Evolutionary conservation across 35 echinoderm and acorn worm species (phyloP), one percentile per base, ranked within the genome.

Genomic region (Heliocidaris tuberculata): DNA sequence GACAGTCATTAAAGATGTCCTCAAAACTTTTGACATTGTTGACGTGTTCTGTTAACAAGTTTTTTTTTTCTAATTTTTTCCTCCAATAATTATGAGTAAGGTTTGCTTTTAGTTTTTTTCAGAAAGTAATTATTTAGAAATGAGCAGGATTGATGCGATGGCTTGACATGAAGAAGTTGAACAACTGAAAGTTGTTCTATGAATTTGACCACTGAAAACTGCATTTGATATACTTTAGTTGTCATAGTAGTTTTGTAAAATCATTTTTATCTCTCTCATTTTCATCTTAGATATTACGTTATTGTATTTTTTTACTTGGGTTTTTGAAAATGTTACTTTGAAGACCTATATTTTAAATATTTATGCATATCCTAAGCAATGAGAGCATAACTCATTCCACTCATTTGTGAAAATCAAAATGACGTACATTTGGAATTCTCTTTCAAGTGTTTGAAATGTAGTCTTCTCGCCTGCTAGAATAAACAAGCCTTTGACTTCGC

Each of bases 401-500:
- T 4, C 17, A n/a, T 78, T 78, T 78, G 16, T 78, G 65, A 78
- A 78, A 78, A 78, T n/a, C 19, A 21, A 78, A 78, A 78, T 78
- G 27, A 7, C 21, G 21, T 27, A 78, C 65, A 78, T 78, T 78
- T 19, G 7, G 19, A 24, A 78, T 78, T 78, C 65, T 78, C 65
- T 7, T 78, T 19, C 27, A 6, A 5, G 27, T 78, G 19, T 78
- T 21, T 78, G 65, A 78, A 29, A 78, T 78, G 65, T 78, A 78
- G 65, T 78, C 65, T 78, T 78, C 65, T 78, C 17, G 65, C 65
- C 65, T 78, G 19, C 27, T 78, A 27, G 21, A 78, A 21, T 78
- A 78, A 78, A 78, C 65, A 78, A 78, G 65, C 65, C 65, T 78
- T 78, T 78, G 65, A 78, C 65, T 78, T 78, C 65, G 7, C 65